phyloP scores from a whole-genome alignment of 2,797 vertebrate genomes.

The Sus cebifrons region DNA sequence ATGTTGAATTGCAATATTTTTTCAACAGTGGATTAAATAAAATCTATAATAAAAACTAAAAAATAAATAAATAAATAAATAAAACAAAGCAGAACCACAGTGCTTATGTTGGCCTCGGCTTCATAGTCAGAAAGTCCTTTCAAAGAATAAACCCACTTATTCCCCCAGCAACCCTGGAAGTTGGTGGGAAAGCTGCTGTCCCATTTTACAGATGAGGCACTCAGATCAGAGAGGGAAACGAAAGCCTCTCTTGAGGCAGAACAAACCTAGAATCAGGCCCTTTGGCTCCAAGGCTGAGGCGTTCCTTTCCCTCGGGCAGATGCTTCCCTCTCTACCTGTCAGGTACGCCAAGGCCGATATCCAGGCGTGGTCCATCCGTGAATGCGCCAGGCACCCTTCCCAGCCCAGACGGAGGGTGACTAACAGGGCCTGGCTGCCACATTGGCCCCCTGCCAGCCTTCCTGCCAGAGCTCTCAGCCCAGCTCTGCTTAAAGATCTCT shows the following conservation, averaged over 20 bases:
- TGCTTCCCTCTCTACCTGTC: conserved; percentile 10
- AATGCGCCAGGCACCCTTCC: neutral
- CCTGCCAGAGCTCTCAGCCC: neutral
- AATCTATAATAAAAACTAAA: too few species aligned
- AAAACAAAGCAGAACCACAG: neutral
- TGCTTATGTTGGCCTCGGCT: neutral
- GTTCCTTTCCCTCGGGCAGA: neutral
- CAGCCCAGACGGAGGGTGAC: conserved; percentile 60
- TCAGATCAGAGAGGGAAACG: conserved; percentile 9
- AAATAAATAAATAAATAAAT: too few species aligned
- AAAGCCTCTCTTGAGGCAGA: neutral
- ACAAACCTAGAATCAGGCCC: neutral
- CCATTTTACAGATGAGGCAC: conserved; percentile 32
- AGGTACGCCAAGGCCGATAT: neutral
- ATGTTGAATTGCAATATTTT: too few species aligned
- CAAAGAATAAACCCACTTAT: neutral
- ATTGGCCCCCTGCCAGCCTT: neutral
- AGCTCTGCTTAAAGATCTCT: neutral
- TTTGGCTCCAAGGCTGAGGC: neutral
- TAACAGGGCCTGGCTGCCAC: conserved; percentile 11
- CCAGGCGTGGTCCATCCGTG: neutral
- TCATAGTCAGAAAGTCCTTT: neutral
- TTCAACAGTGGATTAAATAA: too few species aligned
- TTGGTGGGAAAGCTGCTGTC: neutral
- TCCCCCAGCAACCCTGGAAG: neutral